These are phyloP conservation scores for Antheraea assamensis DNA, from an alignment of 2,888 invertebrate species.

Conservation along the genomic window DNA sequence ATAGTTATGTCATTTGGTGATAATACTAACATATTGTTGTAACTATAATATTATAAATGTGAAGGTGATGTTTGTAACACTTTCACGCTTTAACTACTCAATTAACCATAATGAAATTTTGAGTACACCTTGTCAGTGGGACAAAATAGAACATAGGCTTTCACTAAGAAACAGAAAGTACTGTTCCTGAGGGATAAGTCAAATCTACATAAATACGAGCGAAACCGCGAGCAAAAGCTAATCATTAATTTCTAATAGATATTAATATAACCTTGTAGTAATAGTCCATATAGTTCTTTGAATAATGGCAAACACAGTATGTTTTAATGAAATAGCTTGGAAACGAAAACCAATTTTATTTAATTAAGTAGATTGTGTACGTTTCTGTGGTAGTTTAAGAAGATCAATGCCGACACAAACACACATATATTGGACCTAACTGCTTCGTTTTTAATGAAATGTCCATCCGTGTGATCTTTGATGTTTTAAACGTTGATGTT, in stretches of 20 bases:
- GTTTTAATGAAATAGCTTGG: not conserved
- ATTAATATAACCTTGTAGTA: not conserved
- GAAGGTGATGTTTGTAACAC: no score
- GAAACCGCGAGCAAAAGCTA: no score
- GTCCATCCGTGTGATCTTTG: constrained; percentile 9
- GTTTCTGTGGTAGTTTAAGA: not conserved
- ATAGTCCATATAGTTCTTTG: not conserved
- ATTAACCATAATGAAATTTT: no score
- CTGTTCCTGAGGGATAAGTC: no score
- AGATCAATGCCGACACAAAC: not conserved
- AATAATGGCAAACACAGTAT: not conserved
- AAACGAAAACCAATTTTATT: constrained; percentile 5
- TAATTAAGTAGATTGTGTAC: not conserved
- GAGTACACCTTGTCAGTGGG: no score
- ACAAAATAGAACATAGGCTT: no score
- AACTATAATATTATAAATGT: no score
- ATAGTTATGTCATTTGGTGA: no score
- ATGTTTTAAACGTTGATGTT: constrained; percentile 10
- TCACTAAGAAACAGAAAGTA: no score
- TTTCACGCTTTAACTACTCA: no score
- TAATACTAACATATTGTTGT: no score
- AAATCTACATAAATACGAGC: no score
- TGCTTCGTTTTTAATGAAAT: constrained; percentile 10
- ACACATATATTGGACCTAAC: not conserved
- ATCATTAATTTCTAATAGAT: not conserved